Conservation (phyloP, 2,797 vertebrate genomes). For the Octomys mimax region DNA sequence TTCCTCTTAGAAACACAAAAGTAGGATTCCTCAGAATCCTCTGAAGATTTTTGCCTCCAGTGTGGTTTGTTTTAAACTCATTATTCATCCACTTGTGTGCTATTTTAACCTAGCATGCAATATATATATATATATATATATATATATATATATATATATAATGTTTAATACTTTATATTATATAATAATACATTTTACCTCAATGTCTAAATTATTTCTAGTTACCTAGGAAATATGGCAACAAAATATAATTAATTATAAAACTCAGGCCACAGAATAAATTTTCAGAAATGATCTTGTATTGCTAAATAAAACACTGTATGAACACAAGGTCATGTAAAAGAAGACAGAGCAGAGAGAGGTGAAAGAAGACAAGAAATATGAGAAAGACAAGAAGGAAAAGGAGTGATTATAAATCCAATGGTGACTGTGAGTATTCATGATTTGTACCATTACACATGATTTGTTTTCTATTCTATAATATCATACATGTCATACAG, state of each 20-base stretch:
- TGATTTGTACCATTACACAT: background rate
- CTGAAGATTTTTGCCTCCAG: background rate
- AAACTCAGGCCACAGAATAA: background rate
- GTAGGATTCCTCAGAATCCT: background rate
- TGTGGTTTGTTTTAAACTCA: background rate
- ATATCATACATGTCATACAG: background rate
- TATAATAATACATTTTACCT: background rate
- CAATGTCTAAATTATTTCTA: background rate
- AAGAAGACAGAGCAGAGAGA: background rate
- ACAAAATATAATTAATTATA: background rate
- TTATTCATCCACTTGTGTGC: background rate
- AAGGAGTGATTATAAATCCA: background rate
- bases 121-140: too few species aligned
- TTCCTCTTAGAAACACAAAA: background rate
- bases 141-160: background rate
- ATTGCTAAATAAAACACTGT: background rate
- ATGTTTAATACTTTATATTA: background rate
- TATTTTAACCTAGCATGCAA: background rate
- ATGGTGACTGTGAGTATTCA: background rate
- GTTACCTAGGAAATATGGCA: background rate
- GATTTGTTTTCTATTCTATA: background rate
- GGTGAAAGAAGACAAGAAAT: background rate
- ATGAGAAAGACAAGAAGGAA: background rate
- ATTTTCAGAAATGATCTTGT: background rate
- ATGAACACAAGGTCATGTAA: background rate